phyloP scores from a whole-genome alignment of 2,888 invertebrate genomes.

The Encarsia formosa region DNA sequence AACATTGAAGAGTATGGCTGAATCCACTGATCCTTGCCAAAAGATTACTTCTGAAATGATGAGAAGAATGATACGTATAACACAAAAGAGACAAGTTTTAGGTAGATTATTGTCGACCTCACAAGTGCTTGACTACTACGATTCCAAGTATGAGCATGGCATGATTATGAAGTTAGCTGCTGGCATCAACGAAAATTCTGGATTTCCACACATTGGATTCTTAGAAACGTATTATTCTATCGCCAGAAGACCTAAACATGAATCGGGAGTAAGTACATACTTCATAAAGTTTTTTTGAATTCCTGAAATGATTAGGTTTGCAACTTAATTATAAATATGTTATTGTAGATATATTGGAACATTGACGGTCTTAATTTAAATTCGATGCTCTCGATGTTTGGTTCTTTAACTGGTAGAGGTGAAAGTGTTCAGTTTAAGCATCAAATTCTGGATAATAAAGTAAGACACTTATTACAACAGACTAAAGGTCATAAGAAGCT shows the following conservation, averaged over 20 bases:
- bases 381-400: constrained; percentile 5
- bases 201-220: constrained; percentile 41
- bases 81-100: constrained; percentile 37
- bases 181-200: constrained; percentile 42
- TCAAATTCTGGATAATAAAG: constrained; percentile 26
- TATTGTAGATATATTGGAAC: constrained; percentile 32
- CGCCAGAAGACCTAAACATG: constrained; percentile 29
- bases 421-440: not conserved
- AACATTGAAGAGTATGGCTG: constrained; percentile 48
- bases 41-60: constrained; percentile 39
- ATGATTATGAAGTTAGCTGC: constrained; percentile 41
- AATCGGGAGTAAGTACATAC: constrained; percentile 30
- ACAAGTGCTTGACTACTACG: constrained; percentile 48
- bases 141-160: constrained; percentile 50
- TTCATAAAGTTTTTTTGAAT: not conserved
- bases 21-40: constrained; percentile 51
- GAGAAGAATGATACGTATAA: constrained; percentile 45
- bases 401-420: not conserved
- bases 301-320: not conserved
- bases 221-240: constrained; percentile 33
- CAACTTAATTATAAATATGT: not conserved
- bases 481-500: constrained; percentile 4
- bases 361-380: constrained; percentile 29
- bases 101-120: constrained; percentile 39
- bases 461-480: constrained; percentile 28